Conservation (phyloP, 64 coral and sea anemone species). For the Montipora capricornis region DNA sequence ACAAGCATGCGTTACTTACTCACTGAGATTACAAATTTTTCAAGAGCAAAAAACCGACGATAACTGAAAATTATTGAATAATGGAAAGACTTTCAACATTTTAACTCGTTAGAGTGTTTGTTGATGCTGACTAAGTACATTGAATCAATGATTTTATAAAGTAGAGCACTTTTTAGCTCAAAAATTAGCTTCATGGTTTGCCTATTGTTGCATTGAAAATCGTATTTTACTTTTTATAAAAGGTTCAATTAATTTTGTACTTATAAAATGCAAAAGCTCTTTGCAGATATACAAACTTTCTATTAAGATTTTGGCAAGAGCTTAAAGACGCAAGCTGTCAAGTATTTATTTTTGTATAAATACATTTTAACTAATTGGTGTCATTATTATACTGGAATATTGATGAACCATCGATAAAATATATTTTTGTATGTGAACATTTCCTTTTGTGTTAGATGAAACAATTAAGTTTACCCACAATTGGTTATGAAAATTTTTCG, state of each 20-base stretch:
- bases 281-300: no score
- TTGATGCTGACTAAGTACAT: not conserved
- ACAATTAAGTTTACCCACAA: no score
- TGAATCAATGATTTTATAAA: conserved; percentile 44
- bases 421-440: no score
- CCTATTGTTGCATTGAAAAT: not conserved
- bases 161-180: not conserved
- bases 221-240: conserved; percentile 9
- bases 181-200: not conserved
- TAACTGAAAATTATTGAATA: not conserved
- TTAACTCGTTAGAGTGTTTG: not conserved
- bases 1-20: not conserved
- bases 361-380: no score
- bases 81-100: not conserved
- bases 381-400: no score
- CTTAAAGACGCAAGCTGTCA: no score
- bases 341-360: no score
- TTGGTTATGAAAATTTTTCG: no score
- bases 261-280: no score
- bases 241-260: not conserved
- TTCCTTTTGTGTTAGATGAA: no score
- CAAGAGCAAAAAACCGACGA: not conserved
- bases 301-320: no score
- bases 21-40: not conserved
- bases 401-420: not conserved